Percentiles rank a stretch among this genome's conserved stretches.
Conservation (phyloP, 2,113 vertebrate genomes). For the Nesoenas mayeri region DNA sequence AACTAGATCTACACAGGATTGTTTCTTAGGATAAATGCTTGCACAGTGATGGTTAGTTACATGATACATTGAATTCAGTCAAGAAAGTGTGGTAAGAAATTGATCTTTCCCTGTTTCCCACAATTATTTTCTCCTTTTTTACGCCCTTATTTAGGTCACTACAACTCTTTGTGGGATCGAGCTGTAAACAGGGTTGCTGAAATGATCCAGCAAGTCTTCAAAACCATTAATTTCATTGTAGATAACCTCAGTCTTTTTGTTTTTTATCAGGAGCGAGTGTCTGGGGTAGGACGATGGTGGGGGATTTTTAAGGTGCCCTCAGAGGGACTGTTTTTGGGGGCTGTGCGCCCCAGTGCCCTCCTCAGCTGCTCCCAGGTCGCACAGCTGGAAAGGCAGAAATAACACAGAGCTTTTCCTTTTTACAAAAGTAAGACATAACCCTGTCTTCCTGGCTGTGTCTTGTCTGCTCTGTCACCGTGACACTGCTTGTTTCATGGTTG, state of each 20-base stretch:
- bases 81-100: neutral
- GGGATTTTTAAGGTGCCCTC: neutral
- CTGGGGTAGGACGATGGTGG: neutral
- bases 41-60: neutral
- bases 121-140: neutral
- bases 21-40: neutral
- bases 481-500: neutral
- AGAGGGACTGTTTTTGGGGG: rapidly evolving
- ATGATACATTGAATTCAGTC: neutral
- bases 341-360: neutral
- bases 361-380: neutral
- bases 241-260: neutral
- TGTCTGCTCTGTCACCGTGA: slow-evolving; percentile 16
- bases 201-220: neutral
- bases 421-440: neutral
- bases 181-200: neutral
- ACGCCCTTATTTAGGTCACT: neutral
- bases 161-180: neutral
- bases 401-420: neutral
- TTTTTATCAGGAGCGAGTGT: neutral
- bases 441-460: neutral
- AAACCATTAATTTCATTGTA: neutral
- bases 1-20: neutral
- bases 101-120: neutral
- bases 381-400: neutral